Evolutionary conservation across 2,797 vertebrate species (phyloP).

Genomic region (Thalassophryne amazonica): DNA sequence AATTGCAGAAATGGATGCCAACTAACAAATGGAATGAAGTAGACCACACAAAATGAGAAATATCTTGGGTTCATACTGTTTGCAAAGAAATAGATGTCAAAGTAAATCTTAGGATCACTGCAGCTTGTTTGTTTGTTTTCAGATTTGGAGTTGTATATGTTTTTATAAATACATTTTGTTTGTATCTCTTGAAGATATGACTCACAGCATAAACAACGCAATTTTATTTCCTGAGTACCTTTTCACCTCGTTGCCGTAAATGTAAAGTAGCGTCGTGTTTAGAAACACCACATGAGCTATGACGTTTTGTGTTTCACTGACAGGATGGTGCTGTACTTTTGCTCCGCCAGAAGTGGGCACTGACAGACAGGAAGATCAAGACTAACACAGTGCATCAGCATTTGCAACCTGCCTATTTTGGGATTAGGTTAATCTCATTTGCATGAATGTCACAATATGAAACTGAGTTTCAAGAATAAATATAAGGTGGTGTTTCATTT

Average conservation of each 20-base stretch:
- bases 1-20: no score
- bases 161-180: constrained; percentile 46
- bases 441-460: background rate
- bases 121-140: no score
- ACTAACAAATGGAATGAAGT: no score
- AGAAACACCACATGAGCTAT: constrained; percentile 19
- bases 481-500: background rate
- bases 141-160: no score
- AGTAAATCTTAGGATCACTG: no score
- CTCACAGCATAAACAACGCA: constrained; percentile 26
- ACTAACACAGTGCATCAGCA: no score
- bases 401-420: background rate
- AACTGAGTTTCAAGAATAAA: background rate
- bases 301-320: background rate
- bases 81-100: no score
- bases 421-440: background rate
- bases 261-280: background rate
- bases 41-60: no score
- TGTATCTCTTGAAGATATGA: constrained; percentile 53
- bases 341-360: constrained; percentile 33
- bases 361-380: no score
- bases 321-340: background rate
- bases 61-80: no score
- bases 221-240: constrained; percentile 26
- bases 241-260: background rate